phyloP scores from a whole-genome alignment of 1,140 invertebrate species.

The Chelonus insularis region DNA sequence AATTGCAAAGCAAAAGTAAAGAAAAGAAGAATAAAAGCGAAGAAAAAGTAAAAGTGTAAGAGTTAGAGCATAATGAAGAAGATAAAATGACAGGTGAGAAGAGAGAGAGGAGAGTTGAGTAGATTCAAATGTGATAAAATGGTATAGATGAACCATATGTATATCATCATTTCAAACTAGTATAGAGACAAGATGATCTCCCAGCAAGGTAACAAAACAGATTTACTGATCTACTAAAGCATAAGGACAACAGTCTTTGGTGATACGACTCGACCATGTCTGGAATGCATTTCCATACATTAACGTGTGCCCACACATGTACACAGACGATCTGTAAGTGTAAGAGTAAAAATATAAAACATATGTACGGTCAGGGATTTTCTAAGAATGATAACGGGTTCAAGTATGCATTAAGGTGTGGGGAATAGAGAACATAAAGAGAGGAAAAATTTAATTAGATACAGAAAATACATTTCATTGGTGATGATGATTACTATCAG shows the following conservation, averaged over 20 bases:
- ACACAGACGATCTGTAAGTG: no score
- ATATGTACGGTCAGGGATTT: conserved; percentile 28
- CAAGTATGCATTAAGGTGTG: not conserved
- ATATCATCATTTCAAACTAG: not conserved
- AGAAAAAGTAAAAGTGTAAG: no score
- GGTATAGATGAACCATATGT: not conserved
- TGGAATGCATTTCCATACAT: conserved; percentile 44
- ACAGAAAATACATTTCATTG: no score
- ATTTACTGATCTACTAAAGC: conserved; percentile 43
- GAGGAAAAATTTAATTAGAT: no score
- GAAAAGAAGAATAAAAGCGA: no score
- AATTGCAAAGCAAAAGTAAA: no score
- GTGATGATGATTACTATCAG: no score
- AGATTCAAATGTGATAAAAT: no score
- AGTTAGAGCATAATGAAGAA: no score
- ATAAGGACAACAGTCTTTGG: conserved; percentile 30
- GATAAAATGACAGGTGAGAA: conserved; percentile 32
- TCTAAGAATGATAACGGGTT: conserved; percentile 36
- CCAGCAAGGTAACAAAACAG: conserved; percentile 33
- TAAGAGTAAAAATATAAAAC: conserved; percentile 25
- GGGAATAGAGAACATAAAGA: conserved; percentile 6
- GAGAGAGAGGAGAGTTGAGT: no score
- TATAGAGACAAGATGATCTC: no score
- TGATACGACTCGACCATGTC: conserved; percentile 37
- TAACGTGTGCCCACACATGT: conserved; percentile 31